phyloP scores from a whole-genome alignment of 23 tunicate species.

The Pegea sp. region DNA sequence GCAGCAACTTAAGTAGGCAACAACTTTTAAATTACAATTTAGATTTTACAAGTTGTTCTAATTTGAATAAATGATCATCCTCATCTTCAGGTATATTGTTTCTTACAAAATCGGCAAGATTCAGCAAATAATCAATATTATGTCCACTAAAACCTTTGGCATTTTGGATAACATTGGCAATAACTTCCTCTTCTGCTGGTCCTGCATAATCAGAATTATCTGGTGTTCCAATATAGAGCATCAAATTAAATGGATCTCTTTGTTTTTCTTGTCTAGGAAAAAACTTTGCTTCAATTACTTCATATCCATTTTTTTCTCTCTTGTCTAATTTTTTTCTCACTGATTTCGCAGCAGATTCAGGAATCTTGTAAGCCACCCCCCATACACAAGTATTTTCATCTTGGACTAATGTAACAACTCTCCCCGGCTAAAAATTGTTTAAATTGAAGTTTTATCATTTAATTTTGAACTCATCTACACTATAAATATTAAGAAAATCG shows the following conservation, averaged over 20 bases:
- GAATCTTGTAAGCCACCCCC: conserved; percentile 76
- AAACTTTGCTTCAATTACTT: conserved; percentile 12
- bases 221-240: conserved; percentile 60
- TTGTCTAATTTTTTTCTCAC: conserved; percentile 16
- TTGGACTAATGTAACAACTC: conserved; percentile 51
- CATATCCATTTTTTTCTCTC: conserved; percentile 59
- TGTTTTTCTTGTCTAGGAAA: conserved; percentile 27
- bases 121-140: conserved; percentile 51
- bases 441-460: neutral
- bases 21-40: too few relatives aligned
- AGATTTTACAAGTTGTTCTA: conserved; percentile 39
- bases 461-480: neutral
- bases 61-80: conserved; percentile 47
- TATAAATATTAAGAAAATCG: neutral
- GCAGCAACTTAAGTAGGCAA: too few relatives aligned
- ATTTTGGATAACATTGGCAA: conserved; percentile 17
- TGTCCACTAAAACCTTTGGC: conserved; percentile 60
- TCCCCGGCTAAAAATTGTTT: conserved; percentile 59
- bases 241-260: conserved; percentile 8
- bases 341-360: conserved; percentile 10
- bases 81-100: conserved; percentile 71
- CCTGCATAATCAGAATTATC: conserved; percentile 52
- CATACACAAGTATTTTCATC: conserved; percentile 27
- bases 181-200: conserved; percentile 21
- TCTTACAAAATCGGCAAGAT: conserved; percentile 57